A percentile compares a stretch with the other conserved stretches of the same genome.
Conservation (phyloP, 2,113 vertebrate species). For the Martes martes region DNA sequence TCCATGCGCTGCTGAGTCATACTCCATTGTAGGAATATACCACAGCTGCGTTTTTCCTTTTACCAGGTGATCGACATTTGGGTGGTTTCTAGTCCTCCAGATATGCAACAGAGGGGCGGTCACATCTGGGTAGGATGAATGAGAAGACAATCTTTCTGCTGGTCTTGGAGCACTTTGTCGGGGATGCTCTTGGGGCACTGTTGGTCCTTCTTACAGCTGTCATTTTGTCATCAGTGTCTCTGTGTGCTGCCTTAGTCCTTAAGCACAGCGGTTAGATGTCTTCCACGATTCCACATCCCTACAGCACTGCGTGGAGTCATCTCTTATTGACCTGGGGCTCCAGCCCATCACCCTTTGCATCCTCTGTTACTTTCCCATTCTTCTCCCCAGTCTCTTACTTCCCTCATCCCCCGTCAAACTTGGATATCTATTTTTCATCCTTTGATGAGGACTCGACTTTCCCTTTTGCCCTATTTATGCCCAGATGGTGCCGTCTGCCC, state of each 20-base stretch:
- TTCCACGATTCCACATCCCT: too few relatives aligned
- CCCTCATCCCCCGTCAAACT: not conserved
- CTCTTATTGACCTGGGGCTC: not conserved
- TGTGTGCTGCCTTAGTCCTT: not conserved
- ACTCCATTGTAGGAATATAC: not conserved
- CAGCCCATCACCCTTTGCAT: too few relatives aligned
- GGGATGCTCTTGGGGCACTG: not conserved
- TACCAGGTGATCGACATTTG: not conserved
- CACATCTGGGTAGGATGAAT: not conserved
- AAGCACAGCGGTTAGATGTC: not conserved
- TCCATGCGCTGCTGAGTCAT: not conserved
- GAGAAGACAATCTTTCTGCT: not conserved
- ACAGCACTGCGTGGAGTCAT: accelerated
- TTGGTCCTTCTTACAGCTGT: not conserved
- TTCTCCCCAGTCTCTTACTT: not conserved
- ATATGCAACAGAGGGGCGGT: not conserved
- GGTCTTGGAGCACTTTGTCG: not conserved
- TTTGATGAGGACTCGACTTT: not conserved
- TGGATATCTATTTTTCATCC: too few relatives aligned
- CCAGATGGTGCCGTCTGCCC: not conserved
- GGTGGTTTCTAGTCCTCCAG: not conserved
- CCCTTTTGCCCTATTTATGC: not conserved
- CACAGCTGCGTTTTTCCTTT: not conserved
- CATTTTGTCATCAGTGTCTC: not conserved
- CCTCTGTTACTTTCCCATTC: not conserved